phyloP scores from a whole-genome alignment of 2,797 vertebrate genomes.

The Galago senegalensis region DNA sequence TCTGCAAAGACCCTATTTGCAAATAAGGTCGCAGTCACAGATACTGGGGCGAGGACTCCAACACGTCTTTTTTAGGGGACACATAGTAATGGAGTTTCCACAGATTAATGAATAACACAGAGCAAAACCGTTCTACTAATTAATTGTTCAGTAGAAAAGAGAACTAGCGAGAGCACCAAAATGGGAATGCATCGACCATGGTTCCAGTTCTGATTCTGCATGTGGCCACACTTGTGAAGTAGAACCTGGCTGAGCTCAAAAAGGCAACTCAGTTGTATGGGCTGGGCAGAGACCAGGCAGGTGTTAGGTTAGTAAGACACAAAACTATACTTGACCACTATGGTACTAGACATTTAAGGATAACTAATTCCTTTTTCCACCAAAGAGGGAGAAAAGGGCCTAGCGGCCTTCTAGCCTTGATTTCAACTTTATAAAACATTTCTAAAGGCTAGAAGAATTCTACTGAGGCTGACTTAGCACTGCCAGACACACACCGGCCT shows the following conservation, averaged over 20 bases:
- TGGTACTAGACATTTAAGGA: not conserved
- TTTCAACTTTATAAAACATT: conserved; percentile 15
- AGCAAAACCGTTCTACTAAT: not conserved
- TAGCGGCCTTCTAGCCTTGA: not conserved
- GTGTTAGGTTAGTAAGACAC: not conserved
- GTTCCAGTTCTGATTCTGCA: not conserved
- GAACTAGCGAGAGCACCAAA: not conserved
- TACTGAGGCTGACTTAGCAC: not conserved
- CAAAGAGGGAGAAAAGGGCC: not conserved
- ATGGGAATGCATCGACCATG: not conserved
- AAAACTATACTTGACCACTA: not conserved
- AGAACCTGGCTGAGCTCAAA: not conserved
- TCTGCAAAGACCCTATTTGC: conserved; percentile 30
- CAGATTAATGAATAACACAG: not conserved
- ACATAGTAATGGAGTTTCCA: not conserved
- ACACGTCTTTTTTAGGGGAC: not conserved
- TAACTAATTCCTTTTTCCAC: not conserved
- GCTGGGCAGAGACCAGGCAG: not conserved
- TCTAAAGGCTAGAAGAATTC: not conserved
- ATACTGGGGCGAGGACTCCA: not conserved
- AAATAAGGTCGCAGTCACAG: not conserved
- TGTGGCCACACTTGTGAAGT: not conserved
- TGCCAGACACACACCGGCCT: not conserved
- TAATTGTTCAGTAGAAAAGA: not conserved
- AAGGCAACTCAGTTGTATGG: not conserved